These are phyloP conservation scores for Zaprionus camerounensis DNA, from an alignment of 1,140 invertebrate genomes.

Conservation along the genomic window DNA sequence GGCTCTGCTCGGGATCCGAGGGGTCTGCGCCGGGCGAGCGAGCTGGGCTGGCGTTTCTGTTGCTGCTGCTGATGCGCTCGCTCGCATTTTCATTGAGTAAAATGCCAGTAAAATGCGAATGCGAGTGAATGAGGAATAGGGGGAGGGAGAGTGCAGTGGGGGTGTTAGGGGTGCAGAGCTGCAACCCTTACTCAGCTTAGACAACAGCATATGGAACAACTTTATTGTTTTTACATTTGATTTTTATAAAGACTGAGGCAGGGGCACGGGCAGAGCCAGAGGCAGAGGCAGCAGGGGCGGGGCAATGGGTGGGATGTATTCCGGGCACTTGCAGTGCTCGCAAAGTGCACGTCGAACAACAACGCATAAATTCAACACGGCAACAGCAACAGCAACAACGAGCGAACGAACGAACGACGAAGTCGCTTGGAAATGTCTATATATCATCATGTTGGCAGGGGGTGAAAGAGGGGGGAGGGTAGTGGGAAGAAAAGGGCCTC, in stretches of 20 bases:
- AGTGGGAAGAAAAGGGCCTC: background rate
- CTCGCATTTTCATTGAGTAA: conserved; percentile 75
- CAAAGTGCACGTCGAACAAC: conserved; percentile 68
- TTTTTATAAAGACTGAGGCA: conserved; percentile 36
- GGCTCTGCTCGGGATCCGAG: background rate
- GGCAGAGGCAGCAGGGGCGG: conserved; percentile 7
- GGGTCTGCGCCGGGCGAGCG: too few species aligned
- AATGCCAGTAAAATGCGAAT: conserved; percentile 60
- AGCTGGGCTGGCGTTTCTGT: too few species aligned
- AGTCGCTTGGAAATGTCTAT: conserved; percentile 77
- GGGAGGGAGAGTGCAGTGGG: background rate
- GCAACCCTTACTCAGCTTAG: conserved; percentile 18
- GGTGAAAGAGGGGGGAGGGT: conserved; percentile 16
- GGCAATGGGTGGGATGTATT: conserved; percentile 1
- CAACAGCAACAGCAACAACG: conserved; percentile 22
- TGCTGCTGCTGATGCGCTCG: background rate
- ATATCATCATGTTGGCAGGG: conserved; percentile 57
- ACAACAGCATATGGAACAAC: conserved; percentile 67
- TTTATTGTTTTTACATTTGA: conserved; percentile 82
- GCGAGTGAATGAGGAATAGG: conserved; percentile 14
- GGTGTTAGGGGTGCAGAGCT: background rate
- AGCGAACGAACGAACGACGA: conserved; percentile 28
- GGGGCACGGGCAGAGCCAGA: background rate
- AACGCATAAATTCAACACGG: conserved; percentile 63
- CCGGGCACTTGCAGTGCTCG: conserved; percentile 38